These are phyloP conservation scores for Enteromius fasciolatus DNA, from an alignment of 2,797 vertebrate species.

Conservation along the genomic window DNA sequence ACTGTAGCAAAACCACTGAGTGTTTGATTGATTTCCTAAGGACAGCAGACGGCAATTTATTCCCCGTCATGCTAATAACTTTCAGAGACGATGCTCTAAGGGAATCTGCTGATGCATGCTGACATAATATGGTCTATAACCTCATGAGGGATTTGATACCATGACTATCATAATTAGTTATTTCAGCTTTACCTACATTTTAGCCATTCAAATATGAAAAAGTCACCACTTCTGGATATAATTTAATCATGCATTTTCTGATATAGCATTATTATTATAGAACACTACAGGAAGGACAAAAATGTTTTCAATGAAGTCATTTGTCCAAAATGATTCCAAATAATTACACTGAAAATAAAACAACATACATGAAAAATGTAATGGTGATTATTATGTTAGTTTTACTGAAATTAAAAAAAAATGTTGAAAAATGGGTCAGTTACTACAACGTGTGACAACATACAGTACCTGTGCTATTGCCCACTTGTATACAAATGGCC, in stretches of 20 bases:
- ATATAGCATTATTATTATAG: not conserved
- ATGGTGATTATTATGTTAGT: not conserved
- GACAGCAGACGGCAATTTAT: slow-evolving; percentile 34
- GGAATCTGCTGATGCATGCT: slow-evolving; percentile 43
- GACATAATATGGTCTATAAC: slow-evolving; percentile 38
- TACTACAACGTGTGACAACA: not conserved
- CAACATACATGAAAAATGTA: not conserved
- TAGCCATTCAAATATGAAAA: not conserved
- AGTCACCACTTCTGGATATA: not conserved
- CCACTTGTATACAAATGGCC: slow-evolving; percentile 90
- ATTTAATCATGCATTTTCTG: not conserved
- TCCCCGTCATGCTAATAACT: slow-evolving; percentile 31
- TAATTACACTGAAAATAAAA: not conserved
- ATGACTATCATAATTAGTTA: not conserved
- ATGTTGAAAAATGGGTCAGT: not conserved
- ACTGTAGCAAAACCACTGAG: slow-evolving; percentile 14
- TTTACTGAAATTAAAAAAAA: not conserved
- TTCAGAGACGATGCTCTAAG: slow-evolving; percentile 8
- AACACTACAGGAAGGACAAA: not conserved
- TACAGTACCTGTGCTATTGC: slow-evolving; percentile 86
- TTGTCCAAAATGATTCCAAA: not conserved
- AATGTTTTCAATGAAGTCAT: not conserved
- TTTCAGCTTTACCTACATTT: not conserved
- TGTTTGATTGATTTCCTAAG: slow-evolving; percentile 45
- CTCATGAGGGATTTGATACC: slow-evolving; percentile 24